Conservation (phyloP, 2,113 vertebrate genomes). For the Zapornia atra region DNA sequence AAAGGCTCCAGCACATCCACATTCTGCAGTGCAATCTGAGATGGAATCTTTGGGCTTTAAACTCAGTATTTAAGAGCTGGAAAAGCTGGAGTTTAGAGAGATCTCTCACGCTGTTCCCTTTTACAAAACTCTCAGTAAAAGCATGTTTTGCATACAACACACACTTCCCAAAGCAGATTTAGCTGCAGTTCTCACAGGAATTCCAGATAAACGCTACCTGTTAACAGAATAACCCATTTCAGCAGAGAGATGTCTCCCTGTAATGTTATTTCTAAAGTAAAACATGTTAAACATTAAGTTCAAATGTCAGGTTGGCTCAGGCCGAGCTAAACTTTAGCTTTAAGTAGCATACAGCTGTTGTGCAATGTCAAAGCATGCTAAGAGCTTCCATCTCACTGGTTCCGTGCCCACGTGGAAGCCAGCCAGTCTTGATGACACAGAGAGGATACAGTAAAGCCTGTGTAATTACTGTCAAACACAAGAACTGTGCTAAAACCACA, state of each 20-base stretch:
- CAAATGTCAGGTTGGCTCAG: not conserved
- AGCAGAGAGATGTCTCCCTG: not conserved
- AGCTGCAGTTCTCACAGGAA: not conserved
- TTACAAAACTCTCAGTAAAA: not conserved
- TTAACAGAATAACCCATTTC: not conserved
- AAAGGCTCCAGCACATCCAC: not conserved
- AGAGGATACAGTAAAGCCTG: not conserved
- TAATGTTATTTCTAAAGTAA: not conserved
- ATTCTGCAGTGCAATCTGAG: not conserved
- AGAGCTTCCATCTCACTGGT: not conserved
- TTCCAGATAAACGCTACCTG: not conserved
- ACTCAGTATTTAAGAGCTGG: not conserved
- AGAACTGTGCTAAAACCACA: not conserved
- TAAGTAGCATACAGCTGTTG: not conserved
- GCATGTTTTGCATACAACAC: not conserved
- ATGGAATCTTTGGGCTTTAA: not conserved
- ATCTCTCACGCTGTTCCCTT: not conserved
- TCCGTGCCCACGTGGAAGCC: not conserved
- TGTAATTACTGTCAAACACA: not conserved
- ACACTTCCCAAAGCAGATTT: not conserved
- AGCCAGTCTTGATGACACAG: not conserved
- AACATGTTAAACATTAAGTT: not conserved
- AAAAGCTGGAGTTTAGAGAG: not conserved
- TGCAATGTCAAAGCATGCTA: not conserved
- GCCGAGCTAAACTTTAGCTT: constrained; percentile 5